Percentiles rank a stretch among this genome's conserved stretches.
Evolutionary conservation across 2,888 invertebrate species (phyloP).

Genomic region (Leucophenga maculata): DNA sequence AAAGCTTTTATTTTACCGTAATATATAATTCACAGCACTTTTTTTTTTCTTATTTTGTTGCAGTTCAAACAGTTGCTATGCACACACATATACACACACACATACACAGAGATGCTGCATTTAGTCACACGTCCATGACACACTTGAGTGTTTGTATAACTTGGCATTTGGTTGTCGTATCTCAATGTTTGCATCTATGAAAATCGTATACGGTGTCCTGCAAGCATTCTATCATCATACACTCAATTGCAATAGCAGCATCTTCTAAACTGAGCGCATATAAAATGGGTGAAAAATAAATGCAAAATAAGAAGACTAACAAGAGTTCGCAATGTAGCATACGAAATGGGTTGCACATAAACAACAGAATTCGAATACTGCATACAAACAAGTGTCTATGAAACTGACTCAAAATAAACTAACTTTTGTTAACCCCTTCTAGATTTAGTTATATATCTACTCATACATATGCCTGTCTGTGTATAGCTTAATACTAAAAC

Average conservation of each 20-base stretch:
- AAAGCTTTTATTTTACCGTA: too few species aligned
- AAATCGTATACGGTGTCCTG: neutral
- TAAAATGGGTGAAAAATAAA: too few species aligned
- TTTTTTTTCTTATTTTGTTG: too few species aligned
- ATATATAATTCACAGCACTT: too few species aligned
- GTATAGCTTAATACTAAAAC: conserved; percentile 5
- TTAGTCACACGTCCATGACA: conserved; percentile 57
- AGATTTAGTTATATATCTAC: conserved; percentile 4
- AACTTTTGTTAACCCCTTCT: too few species aligned
- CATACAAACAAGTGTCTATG: too few species aligned
- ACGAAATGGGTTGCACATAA: too few species aligned
- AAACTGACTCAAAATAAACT: too few species aligned
- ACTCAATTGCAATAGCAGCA: conserved; percentile 15
- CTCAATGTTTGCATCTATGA: conserved; percentile 19
- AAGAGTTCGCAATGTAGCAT: conserved; percentile 12
- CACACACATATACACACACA: conserved; percentile 11
- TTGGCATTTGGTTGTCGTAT: conserved; percentile 17
- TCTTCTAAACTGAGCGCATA: conserved; percentile 17
- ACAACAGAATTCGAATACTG: too few species aligned
- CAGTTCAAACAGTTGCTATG: neutral
- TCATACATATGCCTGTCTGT: conserved; percentile 49
- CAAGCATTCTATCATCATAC: too few species aligned
- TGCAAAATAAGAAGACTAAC: neutral
- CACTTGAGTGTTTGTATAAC: conserved; percentile 41
- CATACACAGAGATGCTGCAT: conserved; percentile 33